Conservation (phyloP, 2,113 vertebrate species). For the Clupea harengus region DNA sequence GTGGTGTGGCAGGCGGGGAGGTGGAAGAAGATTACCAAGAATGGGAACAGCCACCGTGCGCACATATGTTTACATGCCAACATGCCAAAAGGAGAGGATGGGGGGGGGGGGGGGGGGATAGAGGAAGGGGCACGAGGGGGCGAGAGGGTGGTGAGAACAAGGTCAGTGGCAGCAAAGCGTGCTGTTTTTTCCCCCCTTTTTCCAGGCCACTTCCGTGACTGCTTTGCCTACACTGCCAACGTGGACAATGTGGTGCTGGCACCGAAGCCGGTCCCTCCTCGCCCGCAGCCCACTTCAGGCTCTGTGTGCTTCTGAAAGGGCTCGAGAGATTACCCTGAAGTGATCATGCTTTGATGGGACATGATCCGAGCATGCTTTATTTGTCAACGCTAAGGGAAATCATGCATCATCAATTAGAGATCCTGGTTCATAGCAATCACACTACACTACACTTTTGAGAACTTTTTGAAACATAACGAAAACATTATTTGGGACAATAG, state of each 20-base stretch:
- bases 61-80: constrained; percentile 48
- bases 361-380: neutral
- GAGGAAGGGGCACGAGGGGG: neutral
- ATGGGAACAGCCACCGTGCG: constrained; percentile 49
- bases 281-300: neutral
- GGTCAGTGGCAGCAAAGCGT: neutral
- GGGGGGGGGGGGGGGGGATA: neutral
- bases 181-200: neutral
- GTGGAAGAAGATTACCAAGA: constrained; percentile 53
- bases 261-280: neutral
- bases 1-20: neutral
- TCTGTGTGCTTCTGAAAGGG: neutral
- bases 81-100: constrained; percentile 31
- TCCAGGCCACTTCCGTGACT: neutral
- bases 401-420: neutral
- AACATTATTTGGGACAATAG: neutral
- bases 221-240: neutral
- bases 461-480: neutral
- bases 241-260: constrained; percentile 3
- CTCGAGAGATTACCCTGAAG: neutral
- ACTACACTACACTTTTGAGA: neutral
- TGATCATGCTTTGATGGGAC: neutral
- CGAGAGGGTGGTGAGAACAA: neutral
- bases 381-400: neutral
- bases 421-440: neutral